Conservation (phyloP, 2,113 vertebrate genomes). For the Anoura caudifer region DNA sequence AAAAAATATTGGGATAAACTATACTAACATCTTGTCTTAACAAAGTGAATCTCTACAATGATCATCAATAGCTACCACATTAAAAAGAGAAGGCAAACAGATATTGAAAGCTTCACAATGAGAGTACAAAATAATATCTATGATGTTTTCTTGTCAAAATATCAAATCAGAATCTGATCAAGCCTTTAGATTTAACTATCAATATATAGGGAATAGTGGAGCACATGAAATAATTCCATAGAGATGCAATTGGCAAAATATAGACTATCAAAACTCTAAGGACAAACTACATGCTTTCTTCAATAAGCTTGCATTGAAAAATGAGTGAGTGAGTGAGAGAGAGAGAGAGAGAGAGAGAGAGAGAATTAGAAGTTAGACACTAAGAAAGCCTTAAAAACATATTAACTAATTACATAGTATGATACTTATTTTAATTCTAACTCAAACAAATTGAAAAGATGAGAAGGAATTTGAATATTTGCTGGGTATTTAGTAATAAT, state of each 20-base stretch:
- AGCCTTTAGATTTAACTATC: neutral
- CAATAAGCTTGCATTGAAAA: neutral
- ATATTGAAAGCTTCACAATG: neutral
- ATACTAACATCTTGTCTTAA: neutral
- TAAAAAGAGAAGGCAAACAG: neutral
- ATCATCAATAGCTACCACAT: neutral
- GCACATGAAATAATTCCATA: neutral
- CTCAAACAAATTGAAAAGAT: neutral
- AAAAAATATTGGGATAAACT: neutral
- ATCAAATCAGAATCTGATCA: neutral
- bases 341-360: neutral
- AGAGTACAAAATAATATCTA: neutral
- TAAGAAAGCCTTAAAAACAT: neutral
- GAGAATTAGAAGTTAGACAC: neutral
- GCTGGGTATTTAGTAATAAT: conserved; percentile 1
- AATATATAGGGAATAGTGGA: neutral
- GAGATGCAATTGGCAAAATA: conserved; percentile 9
- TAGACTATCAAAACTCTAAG: neutral
- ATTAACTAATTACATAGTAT: neutral
- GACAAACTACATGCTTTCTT: neutral
- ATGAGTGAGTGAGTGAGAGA: neutral
- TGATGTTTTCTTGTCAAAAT: neutral
- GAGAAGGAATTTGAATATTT: conserved; percentile 22
- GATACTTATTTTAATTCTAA: conserved; percentile 23
- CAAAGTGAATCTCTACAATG: neutral